These are phyloP conservation scores for Tragelaphus oryx DNA, from an alignment of 2,797 vertebrate species.

Conservation along the genomic window DNA sequence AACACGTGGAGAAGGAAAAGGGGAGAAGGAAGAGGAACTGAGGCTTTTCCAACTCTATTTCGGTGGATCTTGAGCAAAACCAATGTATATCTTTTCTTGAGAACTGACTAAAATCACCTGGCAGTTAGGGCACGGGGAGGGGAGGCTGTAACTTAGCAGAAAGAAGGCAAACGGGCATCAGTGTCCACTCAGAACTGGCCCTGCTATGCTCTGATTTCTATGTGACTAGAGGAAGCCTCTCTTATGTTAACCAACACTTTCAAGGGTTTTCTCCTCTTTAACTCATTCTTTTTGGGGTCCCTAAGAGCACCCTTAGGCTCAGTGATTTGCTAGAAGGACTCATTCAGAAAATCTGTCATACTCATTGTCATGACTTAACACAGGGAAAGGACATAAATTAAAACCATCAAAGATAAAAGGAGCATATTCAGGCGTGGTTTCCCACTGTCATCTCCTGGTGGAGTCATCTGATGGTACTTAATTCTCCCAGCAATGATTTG, in stretches of 20 bases:
- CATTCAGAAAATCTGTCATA: neutral
- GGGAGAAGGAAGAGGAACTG: neutral
- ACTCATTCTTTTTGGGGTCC: neutral
- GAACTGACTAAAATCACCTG: neutral
- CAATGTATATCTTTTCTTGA: neutral
- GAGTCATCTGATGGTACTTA: neutral
- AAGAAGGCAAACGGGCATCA: neutral
- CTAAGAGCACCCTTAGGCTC: neutral
- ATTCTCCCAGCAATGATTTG: neutral
- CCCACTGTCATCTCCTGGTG: neutral
- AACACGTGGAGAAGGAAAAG: neutral
- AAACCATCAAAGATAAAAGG: neutral
- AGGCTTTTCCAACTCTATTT: neutral
- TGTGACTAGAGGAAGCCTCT: neutral
- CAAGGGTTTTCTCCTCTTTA: neutral
- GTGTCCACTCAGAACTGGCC: neutral
- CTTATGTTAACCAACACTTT: neutral
- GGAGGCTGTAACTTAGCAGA: neutral
- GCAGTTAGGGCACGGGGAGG: fast-evolving
- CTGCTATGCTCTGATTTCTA: neutral
- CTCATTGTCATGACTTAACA: neutral
- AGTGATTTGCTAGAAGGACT: neutral
- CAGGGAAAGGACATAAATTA: neutral
- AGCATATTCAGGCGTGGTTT: neutral
- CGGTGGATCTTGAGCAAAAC: neutral